Evolutionary conservation across 2,797 vertebrate species (phyloP), one percentile per base, ranked within the genome.

Genomic region (Distichodus sexfasciatus): DNA sequence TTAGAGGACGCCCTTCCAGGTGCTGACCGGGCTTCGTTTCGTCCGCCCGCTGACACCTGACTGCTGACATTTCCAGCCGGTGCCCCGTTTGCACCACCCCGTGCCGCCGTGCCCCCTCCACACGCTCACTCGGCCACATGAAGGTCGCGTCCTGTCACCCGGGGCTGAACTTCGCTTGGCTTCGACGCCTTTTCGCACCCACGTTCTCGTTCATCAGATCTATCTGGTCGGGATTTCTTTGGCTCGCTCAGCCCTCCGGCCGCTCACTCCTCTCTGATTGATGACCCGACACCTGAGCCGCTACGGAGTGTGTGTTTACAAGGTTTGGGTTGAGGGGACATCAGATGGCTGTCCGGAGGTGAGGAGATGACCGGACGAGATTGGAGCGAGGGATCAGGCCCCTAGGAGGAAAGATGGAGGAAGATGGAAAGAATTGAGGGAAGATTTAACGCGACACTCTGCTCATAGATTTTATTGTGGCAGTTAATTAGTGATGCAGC

Each of bases 1-100:
- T 92, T 92, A 92, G 88, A 91, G 88, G 89, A 91, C 89, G 87
- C 90, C 89, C 89, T 91, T 91, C 87, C 90, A 90, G 88, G 91
- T 90, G 89, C 89, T 87, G 88, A 91, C 89, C 89, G 85, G 84
- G 87, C 91, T 90, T 87, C 87, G 86, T 85, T 87, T 87, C 84
- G 86, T 86, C 80, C 85, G 84, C 85, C 87, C 80, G 75, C 85
- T 90, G 89, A 90, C 84, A 88, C 86, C 88, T 85, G 87, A 89
- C 84, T 86, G 75, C 81, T 90, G 89, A 89, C 89, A 92, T 91
- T 92, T 91, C 88, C 89, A 91, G 90, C 89, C 90, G 90, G 90
- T 86, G 87, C 82, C 76, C 43, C 33, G 80, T 81, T 69, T 82
- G 85, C 46, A 1, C 43, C 58, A 26, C 59, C 36, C n/a, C n/a